phyloP scores from a whole-genome alignment of 2,797 vertebrate genomes.

The Ataeniobius toweri region DNA sequence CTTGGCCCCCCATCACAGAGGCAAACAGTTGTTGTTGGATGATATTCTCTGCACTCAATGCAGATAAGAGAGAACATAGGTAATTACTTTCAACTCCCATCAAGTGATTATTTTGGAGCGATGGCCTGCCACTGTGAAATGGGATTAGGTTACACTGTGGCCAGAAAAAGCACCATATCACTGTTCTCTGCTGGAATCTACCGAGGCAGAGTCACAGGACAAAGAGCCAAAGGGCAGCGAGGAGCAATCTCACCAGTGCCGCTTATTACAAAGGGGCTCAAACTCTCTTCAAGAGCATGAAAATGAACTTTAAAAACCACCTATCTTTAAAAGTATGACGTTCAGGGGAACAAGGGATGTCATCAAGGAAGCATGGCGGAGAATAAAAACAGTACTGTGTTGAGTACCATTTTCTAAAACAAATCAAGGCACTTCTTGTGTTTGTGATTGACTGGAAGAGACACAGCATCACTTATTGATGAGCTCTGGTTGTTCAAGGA shows the following conservation, averaged over 20 bases:
- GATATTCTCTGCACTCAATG: slow-evolving; percentile 69
- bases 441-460: slow-evolving; percentile 71
- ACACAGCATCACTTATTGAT: slow-evolving; percentile 77
- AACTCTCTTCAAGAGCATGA: slow-evolving; percentile 24
- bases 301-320: slow-evolving; percentile 21
- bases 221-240: slow-evolving; percentile 39
- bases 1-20: slow-evolving; percentile 64
- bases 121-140: slow-evolving; percentile 69
- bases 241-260: slow-evolving; percentile 26
- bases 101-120: slow-evolving; percentile 76
- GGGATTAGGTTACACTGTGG: slow-evolving; percentile 74
- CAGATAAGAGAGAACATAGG: slow-evolving; percentile 76
- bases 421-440: slow-evolving; percentile 60
- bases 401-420: slow-evolving; percentile 47
- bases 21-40: slow-evolving; percentile 59
- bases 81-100: slow-evolving; percentile 80
- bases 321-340: slow-evolving; percentile 24
- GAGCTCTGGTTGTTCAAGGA: slow-evolving; percentile 71
- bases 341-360: slow-evolving; percentile 37
- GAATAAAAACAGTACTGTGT: slow-evolving; percentile 37
- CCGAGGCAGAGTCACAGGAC: slow-evolving; percentile 49
- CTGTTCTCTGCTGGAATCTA: slow-evolving; percentile 62
- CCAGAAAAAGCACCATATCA: slow-evolving; percentile 49
- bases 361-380: slow-evolving; percentile 22
- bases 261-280: slow-evolving; percentile 19